Percentiles rank a stretch among this genome's conserved stretches.
phyloP scores from a whole-genome alignment of 2,888 invertebrate genomes.

The Eristalis intricaria region DNA sequence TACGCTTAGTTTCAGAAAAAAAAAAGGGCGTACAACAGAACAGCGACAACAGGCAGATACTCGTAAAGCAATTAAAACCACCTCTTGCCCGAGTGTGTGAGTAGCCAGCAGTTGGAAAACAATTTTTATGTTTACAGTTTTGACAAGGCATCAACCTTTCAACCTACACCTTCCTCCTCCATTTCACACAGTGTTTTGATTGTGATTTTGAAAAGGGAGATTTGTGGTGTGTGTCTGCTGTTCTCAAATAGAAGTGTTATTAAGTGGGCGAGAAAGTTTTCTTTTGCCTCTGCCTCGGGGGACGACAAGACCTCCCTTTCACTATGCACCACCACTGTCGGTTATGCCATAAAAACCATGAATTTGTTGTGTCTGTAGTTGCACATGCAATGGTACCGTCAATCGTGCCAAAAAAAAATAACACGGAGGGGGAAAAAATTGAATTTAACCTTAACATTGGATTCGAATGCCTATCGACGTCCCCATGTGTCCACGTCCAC shows the following conservation, averaged over 20 bases:
- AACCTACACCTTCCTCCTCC: neutral
- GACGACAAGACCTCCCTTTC: constrained; percentile 44
- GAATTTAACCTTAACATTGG: constrained; percentile 65
- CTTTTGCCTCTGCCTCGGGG: neutral
- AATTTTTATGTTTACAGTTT: constrained; percentile 31
- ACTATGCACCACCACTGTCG: constrained; percentile 7
- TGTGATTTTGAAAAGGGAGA: neutral
- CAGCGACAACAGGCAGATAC: neutral
- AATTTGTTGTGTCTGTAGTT: constrained; percentile 2
- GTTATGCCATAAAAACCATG: too few species aligned
- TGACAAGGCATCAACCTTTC: constrained; percentile 18
- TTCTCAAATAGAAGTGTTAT: neutral
- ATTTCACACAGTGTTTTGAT: neutral
- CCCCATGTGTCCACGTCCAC: constrained; percentile 8
- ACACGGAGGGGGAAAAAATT: constrained; percentile 20
- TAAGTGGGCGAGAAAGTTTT: constrained; percentile 28
- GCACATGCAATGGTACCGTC: constrained; percentile 28
- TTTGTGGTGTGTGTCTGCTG: neutral
- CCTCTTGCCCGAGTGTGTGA: too few species aligned
- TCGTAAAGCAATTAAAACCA: constrained; percentile 26
- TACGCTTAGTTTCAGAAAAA: constrained; percentile 18
- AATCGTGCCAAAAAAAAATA: constrained; percentile 31
- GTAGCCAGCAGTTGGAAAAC: constrained; percentile 21
- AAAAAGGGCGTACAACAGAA: constrained; percentile 12
- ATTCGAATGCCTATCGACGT: constrained; percentile 15